These are phyloP conservation scores for Poeciliopsis turneri DNA, from an alignment of 2,797 vertebrate genomes.

Conservation along the genomic window DNA sequence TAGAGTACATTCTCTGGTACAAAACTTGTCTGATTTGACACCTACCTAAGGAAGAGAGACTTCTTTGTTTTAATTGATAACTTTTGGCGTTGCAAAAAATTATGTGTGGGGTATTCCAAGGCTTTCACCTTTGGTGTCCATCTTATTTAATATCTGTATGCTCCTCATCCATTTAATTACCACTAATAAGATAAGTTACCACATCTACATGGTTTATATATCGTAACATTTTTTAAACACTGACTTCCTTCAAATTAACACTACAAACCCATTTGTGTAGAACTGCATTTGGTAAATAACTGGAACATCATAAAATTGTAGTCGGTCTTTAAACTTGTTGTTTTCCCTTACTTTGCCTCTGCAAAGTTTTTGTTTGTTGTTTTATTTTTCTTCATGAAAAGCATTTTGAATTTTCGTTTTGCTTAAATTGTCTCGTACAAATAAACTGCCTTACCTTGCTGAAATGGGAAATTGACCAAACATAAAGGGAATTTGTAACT, in stretches of 20 bases:
- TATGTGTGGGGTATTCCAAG: neutral
- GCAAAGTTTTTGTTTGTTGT: neutral
- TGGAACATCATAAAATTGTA: neutral
- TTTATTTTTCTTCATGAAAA: neutral
- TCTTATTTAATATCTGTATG: neutral
- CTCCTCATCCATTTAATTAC: neutral
- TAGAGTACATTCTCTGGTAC: neutral
- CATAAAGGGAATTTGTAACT: conserved; percentile 40
- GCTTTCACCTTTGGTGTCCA: neutral
- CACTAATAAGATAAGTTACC: neutral
- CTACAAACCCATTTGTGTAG: neutral
- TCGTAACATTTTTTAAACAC: neutral
- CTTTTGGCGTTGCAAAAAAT: neutral
- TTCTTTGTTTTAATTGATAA: neutral
- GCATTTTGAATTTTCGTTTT: neutral
- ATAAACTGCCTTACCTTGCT: neutral
- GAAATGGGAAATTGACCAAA: conserved; percentile 11
- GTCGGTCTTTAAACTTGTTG: neutral
- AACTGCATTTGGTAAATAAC: neutral
- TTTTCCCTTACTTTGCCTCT: neutral
- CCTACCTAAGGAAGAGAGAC: neutral
- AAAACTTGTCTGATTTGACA: neutral
- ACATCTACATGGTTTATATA: neutral
- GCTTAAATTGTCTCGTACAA: neutral
- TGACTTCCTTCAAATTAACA: neutral